Evolutionary conservation across 2,888 invertebrate genomes (phyloP), one percentile per base, ranked within the genome.

Genomic region (Agriotes lineatus): DNA sequence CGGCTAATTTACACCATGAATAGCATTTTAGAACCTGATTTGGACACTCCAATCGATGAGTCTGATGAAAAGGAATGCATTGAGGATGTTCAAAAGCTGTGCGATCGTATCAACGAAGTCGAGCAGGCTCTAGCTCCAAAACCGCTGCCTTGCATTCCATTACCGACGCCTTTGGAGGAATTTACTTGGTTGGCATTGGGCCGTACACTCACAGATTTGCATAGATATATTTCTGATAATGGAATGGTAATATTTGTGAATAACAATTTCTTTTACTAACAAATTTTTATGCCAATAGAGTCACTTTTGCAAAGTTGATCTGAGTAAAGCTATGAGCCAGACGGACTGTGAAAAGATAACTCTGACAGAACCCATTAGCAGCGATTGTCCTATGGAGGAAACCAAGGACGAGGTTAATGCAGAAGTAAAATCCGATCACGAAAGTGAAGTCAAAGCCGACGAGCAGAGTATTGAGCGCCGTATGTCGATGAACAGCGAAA

Each of bases 171-270:
- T 6, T 85, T 91, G 62, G 84, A 86, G 33, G 86, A 86, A 39
- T 85, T 87, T 52, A 87, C 88, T 39, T 93, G 93, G 93, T 76
- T 87, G 12, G 87, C 90, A 54, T 83, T 93, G 25, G 93, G 92
- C 5, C 87, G 88, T 70, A 89, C 90, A 61, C 82, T 93, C 56
- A 84, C 89, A 1, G 86, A 88, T 69, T 87, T 91, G 84, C 91
- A 92, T 80, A 85, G 87, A 50, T 88, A 90, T 77, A 88, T 92
- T 74, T 83, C 86, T 6, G 89, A 91, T 70, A 87, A 89, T 78
- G 85, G 85, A 80, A 85, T 87, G 78, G 82, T 83, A 81, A 58
- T 5, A 45, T 45, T 45, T 45, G 1, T 45, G 3, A 25, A 45
- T 45, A 52, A 37, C 3, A 25, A 25, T 3, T 25, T 25, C 25